Conservation (phyloP, 2,113 vertebrate genomes). For the Bostrychus sinensis region DNA sequence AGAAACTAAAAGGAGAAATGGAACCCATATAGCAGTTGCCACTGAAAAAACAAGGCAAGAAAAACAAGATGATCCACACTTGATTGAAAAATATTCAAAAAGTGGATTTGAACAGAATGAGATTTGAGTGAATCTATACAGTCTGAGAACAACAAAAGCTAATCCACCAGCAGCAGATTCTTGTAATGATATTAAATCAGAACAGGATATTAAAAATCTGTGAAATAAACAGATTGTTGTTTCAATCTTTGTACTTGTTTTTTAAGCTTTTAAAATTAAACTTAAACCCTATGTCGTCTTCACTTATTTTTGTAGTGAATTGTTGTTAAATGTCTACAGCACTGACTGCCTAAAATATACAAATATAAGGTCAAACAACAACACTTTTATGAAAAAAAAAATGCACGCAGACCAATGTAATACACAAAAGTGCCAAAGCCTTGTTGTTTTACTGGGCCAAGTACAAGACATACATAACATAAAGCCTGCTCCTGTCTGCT, state of each 20-base stretch:
- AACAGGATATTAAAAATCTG: conserved; percentile 27
- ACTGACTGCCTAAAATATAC: no score
- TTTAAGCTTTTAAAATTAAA: not conserved
- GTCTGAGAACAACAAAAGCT: conserved; percentile 38
- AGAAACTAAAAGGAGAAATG: no score
- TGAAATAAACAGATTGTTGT: conserved; percentile 27
- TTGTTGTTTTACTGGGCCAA: no score
- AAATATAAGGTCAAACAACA: no score
- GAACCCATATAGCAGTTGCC: not conserved
- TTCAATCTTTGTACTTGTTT: not conserved
- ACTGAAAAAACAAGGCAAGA: not conserved
- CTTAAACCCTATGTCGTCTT: not conserved
- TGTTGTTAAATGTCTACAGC: no score
- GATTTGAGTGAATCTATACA: conserved; percentile 18
- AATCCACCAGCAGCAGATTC: conserved; percentile 32
- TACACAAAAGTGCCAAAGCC: no score
- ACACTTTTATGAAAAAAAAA: no score
- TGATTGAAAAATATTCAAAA: not conserved
- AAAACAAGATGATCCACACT: not conserved
- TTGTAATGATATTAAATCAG: conserved; percentile 45
- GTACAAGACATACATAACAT: no score
- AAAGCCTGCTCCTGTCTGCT: no score
- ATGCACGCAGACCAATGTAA: no score
- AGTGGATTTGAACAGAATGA: conserved; percentile 45
- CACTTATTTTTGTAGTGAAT: no score